These are phyloP conservation scores for Erebia epiphron DNA, from an alignment of 2,888 invertebrate genomes.

Conservation along the genomic window DNA sequence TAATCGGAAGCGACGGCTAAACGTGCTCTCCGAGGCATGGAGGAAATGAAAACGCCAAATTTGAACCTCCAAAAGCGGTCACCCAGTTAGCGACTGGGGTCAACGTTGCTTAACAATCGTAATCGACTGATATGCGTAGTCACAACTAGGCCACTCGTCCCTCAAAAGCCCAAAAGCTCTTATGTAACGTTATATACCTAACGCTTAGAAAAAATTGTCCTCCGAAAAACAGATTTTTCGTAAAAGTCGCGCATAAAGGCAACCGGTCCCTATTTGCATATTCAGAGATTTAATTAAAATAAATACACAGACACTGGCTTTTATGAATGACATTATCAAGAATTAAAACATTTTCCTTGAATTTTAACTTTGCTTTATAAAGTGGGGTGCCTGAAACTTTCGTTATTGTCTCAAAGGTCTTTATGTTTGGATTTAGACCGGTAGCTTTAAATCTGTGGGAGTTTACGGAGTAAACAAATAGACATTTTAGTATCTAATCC, in stretches of 20 bases:
- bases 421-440: neutral
- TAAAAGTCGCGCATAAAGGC: conserved; percentile 29
- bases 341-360: conserved; percentile 25
- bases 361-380: conserved; percentile 21
- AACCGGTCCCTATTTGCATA: conserved; percentile 40
- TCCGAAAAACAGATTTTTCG: conserved; percentile 22
- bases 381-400: conserved; percentile 8
- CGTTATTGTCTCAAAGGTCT: neutral
- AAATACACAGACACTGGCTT: conserved; percentile 31
- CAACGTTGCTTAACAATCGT: too few relatives aligned
- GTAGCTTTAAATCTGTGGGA: neutral
- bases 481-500: neutral
- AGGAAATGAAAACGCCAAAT: too few relatives aligned
- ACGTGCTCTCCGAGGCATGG: too few relatives aligned
- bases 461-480: neutral
- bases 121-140: too few relatives aligned
- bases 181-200: neutral
- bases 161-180: too few relatives aligned
- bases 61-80: too few relatives aligned
- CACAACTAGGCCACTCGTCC: too few relatives aligned
- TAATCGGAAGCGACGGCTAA: too few relatives aligned
- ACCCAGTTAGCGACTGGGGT: too few relatives aligned
- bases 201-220: conserved; percentile 5
- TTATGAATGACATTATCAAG: conserved; percentile 33
- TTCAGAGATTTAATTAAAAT: conserved; percentile 42